Evolutionary conservation across 2,888 invertebrate species (phyloP).

Genomic region (Acanthosepion esculentum): DNA sequence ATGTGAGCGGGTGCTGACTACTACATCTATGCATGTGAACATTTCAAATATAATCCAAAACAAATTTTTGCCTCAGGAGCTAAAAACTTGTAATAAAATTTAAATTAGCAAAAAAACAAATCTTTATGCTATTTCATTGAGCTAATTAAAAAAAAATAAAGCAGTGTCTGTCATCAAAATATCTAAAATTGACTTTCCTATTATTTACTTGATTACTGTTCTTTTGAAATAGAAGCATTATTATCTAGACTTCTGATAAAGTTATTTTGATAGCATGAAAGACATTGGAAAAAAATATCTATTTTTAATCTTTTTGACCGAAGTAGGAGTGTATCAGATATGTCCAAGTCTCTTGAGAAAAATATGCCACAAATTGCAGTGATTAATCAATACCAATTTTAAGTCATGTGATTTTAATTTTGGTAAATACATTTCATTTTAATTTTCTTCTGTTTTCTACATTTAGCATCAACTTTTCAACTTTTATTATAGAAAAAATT

Average conservation of each 20-base stretch:
- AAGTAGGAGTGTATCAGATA: background rate
- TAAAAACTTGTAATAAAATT: background rate
- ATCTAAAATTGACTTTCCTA: background rate
- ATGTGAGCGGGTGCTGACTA: no score
- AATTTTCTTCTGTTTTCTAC: background rate
- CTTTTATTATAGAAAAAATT: background rate
- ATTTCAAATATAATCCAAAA: no score
- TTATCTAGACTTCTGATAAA: background rate
- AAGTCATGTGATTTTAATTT: background rate
- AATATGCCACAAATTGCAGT: background rate
- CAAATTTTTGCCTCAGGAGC: no score
- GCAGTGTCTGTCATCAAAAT: background rate
- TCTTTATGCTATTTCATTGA: no score
- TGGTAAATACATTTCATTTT: background rate
- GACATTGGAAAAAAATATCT: background rate
- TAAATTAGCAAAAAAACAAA: background rate
- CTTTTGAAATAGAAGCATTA: background rate
- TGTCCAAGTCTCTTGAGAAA: background rate
- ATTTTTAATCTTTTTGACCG: background rate
- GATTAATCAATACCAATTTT: background rate
- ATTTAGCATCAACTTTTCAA: background rate
- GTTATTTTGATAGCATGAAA: background rate
- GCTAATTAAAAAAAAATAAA: background rate
- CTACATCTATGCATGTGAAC: no score
- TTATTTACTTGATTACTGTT: background rate